A percentile compares a stretch with the other conserved stretches of the same genome.
phyloP scores from a whole-genome alignment of 2,888 invertebrate species.

The Drosophila differens region DNA sequence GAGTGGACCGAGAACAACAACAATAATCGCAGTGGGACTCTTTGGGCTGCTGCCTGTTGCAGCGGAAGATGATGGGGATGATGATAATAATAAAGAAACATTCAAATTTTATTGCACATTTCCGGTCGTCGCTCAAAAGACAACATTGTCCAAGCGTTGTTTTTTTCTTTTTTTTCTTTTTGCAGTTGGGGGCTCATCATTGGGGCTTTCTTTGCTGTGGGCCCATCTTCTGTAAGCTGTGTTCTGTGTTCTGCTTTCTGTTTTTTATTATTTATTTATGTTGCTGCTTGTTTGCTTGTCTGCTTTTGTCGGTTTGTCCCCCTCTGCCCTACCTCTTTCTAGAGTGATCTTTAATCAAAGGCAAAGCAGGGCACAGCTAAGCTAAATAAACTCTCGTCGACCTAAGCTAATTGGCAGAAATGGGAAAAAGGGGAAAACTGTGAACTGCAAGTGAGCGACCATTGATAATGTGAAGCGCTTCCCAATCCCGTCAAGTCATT shows the following conservation, averaged over 20 bases:
- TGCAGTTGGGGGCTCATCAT: constrained; percentile 44
- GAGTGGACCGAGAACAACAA: constrained; percentile 43
- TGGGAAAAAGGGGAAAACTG: constrained; percentile 16
- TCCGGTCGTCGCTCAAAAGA: constrained; percentile 72
- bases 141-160: constrained; percentile 30
- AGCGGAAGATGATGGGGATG: constrained; percentile 78
- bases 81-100: constrained; percentile 83
- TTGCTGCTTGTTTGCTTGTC: constrained; percentile 36
- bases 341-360: constrained; percentile 34
- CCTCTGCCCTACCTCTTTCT: not conserved
- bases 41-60: constrained; percentile 54
- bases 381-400: constrained; percentile 38
- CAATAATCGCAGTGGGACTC: constrained; percentile 51
- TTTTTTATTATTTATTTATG: constrained; percentile 40
- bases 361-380: constrained; percentile 20
- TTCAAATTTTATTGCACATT: constrained; percentile 83
- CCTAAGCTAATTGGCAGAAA: constrained; percentile 46
- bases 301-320: constrained; percentile 40
- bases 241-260: constrained; percentile 38
- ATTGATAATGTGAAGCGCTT: constrained; percentile 11
- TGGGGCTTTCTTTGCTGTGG: constrained; percentile 31
- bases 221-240: constrained; percentile 29
- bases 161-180: constrained; percentile 10
- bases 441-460: constrained; percentile 15
- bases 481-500: constrained; percentile 7